Conservation (phyloP, 2,113 vertebrate species). For the Hippocampus comes region DNA sequence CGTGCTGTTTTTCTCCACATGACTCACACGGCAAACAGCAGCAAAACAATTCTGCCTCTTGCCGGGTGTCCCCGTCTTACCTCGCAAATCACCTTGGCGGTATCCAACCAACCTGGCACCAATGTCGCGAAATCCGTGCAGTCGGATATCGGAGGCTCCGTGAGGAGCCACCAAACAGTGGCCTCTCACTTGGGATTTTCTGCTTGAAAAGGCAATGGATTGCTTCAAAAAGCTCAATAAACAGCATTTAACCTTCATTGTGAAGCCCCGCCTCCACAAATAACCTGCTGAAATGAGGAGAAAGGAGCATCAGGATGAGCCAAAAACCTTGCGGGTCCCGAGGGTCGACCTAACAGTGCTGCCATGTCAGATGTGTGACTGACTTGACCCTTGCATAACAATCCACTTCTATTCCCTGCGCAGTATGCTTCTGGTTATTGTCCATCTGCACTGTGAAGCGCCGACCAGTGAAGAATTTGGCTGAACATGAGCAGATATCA, state of each 20-base stretch:
- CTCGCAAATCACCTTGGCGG: constrained; percentile 39
- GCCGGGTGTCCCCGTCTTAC: constrained; percentile 37
- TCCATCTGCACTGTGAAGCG: too few relatives aligned
- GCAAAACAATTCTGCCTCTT: constrained; percentile 12
- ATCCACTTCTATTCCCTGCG: too few relatives aligned
- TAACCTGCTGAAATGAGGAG: background rate
- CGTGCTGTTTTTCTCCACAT: constrained; percentile 40
- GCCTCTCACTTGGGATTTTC: background rate
- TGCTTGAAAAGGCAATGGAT: too few relatives aligned
- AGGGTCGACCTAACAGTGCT: background rate
- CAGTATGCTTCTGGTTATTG: too few relatives aligned
- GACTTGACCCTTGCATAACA: too few relatives aligned
- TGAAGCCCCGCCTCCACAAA: background rate
- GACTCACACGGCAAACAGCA: background rate
- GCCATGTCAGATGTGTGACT: too few relatives aligned
- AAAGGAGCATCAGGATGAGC: background rate
- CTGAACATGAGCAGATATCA: too few relatives aligned
- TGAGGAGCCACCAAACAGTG: background rate
- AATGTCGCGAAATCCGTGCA: constrained; percentile 44
- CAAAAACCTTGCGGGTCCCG: constrained; percentile 30
- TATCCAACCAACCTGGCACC: constrained; percentile 42
- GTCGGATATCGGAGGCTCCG: constrained; percentile 22
- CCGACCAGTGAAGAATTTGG: too few relatives aligned
- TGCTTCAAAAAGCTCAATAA: background rate
- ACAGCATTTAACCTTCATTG: background rate